Evolutionary conservation across 2,888 invertebrate genomes (phyloP).

Genomic region (Lacanobia oleracea): DNA sequence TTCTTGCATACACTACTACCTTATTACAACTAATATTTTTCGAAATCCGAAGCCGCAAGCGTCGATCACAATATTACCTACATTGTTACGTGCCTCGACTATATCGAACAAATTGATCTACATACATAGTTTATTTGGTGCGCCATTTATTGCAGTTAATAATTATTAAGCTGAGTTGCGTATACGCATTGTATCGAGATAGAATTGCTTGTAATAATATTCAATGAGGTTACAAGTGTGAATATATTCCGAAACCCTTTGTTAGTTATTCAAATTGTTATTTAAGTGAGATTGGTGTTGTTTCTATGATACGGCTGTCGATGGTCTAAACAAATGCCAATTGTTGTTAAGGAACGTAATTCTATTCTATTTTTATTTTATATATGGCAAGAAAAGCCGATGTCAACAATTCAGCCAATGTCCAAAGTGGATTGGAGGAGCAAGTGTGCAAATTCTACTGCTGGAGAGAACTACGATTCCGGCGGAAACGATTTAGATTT

Average conservation of each 20-base stretch:
- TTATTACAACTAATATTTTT: slow-evolving; percentile 53
- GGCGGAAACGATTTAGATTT: no score
- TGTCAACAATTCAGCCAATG: no score
- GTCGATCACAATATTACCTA: slow-evolving; percentile 54
- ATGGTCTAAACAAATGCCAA: no score
- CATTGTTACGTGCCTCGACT: slow-evolving; percentile 63
- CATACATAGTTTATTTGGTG: slow-evolving; percentile 63
- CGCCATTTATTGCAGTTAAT: slow-evolving; percentile 64
- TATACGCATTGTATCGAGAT: slow-evolving; percentile 60
- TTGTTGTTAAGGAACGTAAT: no score
- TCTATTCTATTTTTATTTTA: no score
- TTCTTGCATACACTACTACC: slow-evolving; percentile 17
- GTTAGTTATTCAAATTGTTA: slow-evolving; percentile 36
- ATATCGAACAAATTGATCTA: slow-evolving; percentile 69
- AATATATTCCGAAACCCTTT: slow-evolving; percentile 16
- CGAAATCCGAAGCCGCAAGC: slow-evolving; percentile 58
- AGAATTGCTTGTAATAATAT: slow-evolving; percentile 58
- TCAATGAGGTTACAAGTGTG: slow-evolving; percentile 55
- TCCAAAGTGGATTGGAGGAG: no score
- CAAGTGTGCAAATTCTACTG: no score
- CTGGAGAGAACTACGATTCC: no score
- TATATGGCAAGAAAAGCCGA: no score
- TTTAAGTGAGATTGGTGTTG: background rate
- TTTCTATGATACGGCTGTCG: background rate
- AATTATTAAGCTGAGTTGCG: slow-evolving; percentile 65